Conservation (phyloP, 2,113 vertebrate genomes). For the Rhinichthys klamathensis region DNA sequence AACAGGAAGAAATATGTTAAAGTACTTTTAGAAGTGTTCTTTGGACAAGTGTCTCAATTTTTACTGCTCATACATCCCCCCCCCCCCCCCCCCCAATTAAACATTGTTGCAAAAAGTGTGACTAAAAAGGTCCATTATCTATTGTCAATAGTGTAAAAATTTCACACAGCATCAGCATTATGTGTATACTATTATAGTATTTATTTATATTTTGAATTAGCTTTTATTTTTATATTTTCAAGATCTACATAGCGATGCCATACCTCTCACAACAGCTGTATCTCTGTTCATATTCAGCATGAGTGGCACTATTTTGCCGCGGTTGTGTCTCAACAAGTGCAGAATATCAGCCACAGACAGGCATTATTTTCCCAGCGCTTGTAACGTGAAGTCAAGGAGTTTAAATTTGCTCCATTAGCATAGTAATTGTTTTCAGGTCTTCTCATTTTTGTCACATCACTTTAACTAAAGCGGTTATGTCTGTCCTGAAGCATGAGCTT, state of each 20-base stretch:
- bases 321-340: not conserved
- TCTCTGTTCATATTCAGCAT: not conserved
- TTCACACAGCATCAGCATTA: not conserved
- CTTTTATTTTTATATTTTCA: not conserved
- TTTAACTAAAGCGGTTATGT: constrained; percentile 47
- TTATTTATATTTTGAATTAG: not conserved
- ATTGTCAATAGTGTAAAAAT: not conserved
- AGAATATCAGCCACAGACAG: constrained; percentile 22
- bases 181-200: too few relatives aligned
- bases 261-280: not conserved
- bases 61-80: not conserved
- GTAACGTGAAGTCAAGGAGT: constrained; percentile 36
- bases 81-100: not conserved
- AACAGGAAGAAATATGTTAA: not conserved
- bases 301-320: not conserved
- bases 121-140: not conserved
- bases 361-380: constrained; percentile 28
- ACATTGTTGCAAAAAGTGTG: not conserved
- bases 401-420: constrained; percentile 54
- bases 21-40: not conserved
- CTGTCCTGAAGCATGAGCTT: constrained; percentile 43
- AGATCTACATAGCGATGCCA: not conserved
- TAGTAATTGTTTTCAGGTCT: constrained; percentile 59
- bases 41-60: not conserved
- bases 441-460: constrained; percentile 48